Base-by-base conservation (phyloP, 2,797 vertebrate species). In the Vespertilio murinus region DNA sequence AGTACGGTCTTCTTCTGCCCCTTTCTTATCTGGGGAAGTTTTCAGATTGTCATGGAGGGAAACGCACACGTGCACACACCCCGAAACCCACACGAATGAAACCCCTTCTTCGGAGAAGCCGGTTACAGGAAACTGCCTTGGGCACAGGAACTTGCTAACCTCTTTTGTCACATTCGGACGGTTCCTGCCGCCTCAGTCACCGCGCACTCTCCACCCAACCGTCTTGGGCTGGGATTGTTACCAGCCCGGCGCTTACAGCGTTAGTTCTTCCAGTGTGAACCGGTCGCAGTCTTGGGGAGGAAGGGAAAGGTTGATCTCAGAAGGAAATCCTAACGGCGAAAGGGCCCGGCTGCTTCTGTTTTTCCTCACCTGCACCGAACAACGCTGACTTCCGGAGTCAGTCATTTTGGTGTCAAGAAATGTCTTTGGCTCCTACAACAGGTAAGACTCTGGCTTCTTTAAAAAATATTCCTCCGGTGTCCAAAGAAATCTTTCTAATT, bases 121-220 rank as follows among this genome's bases (percentile, higher is more conserved):
- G 79, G 97, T 71, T 75, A 97, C 98, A 98, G 98, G 98, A 98
- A 98, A 97, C 22, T 96, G 97, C 96, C 93, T 97, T 96, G 52
- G 33, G n/a, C 96, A 96, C 94, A 98, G 95, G 96, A 95, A 90
- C 97, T 97, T 65, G 4, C 65, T 93, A 93, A 52, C 94, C 95
- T 95, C 96, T 96, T 49, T 20, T 86, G 93, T 96, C 97, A 96
- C 94, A 35, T 84, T 95, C 22, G 12, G 47, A 95, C 89, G 93
- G 93, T 79, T 77, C 86, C 96, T 94, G 78, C 96, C 74, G 20
- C 71, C 64, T 38, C 54, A 82, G 90, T 95, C 95, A 81, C 79
- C 59, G 10, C 38, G 8, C 90, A 84, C 74, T 11, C 17, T 22
- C 47, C 88, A 82, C 93, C 22, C 5, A 4, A 38, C 23, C 5